Evolutionary conservation across 2,888 invertebrate species (phyloP).

Genomic region (Pinctada fucata): DNA sequence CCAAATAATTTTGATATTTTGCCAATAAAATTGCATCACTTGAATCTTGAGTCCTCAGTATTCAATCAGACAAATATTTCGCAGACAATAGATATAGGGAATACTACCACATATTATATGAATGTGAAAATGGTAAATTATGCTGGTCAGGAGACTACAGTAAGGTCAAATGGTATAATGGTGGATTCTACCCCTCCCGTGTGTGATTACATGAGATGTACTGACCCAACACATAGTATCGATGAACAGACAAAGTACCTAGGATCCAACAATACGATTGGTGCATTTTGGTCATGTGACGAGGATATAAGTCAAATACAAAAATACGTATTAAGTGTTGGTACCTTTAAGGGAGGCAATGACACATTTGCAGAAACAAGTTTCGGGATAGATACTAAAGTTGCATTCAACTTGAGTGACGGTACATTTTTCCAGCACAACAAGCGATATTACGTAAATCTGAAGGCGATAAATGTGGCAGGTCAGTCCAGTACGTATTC

Average conservation of each 20-base stretch:
- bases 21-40: slow-evolving; percentile 17
- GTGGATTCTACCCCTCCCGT: slow-evolving; percentile 56
- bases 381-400: slow-evolving; percentile 39
- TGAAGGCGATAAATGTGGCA: slow-evolving; percentile 50
- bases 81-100: neutral
- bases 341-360: slow-evolving; percentile 26
- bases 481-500: slow-evolving; percentile 25
- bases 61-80: slow-evolving; percentile 1
- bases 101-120: slow-evolving; percentile 50
- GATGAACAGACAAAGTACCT: slow-evolving; percentile 52
- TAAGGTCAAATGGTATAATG: slow-evolving; percentile 52
- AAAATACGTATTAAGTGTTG: slow-evolving; percentile 43
- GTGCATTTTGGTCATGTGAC: slow-evolving; percentile 54
- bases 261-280: slow-evolving; percentile 56
- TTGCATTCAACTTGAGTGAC: slow-evolving; percentile 6
- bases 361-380: slow-evolving; percentile 39
- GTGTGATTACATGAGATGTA: slow-evolving; percentile 52
- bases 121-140: slow-evolving; percentile 53
- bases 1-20: slow-evolving; percentile 43
- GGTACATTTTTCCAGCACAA: slow-evolving; percentile 30
- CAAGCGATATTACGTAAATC: slow-evolving; percentile 47
- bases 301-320: slow-evolving; percentile 55
- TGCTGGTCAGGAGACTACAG: slow-evolving; percentile 50
- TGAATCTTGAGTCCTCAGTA: slow-evolving; percentile 22
- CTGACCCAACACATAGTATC: slow-evolving; percentile 53